Percentiles rank a stretch among this genome's conserved stretches.
Conservation (phyloP, 2,113 vertebrate species). For the Boleophthalmus pectinirostris region DNA sequence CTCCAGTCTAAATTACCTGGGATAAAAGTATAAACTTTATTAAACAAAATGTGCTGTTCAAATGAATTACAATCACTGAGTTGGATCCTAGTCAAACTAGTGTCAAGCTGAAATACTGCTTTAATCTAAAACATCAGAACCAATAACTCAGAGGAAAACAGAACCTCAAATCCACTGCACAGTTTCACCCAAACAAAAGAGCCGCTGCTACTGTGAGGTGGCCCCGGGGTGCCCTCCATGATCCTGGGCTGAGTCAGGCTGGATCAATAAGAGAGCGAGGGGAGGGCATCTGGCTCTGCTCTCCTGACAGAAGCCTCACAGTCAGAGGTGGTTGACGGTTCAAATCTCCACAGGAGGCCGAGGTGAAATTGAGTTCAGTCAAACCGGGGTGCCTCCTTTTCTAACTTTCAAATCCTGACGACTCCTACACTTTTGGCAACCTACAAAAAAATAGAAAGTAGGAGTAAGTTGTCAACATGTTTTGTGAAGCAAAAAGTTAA, state of each 20-base stretch:
- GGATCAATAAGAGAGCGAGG: background rate
- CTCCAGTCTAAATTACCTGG: background rate
- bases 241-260: background rate
- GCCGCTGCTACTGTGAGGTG: background rate
- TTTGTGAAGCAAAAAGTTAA: no score
- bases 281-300: background rate
- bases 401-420: background rate
- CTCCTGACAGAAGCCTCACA: background rate
- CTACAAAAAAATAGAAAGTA: background rate
- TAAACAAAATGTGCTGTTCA: background rate
- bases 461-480: no score
- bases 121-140: background rate
- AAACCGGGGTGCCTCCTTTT: background rate
- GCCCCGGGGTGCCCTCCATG: background rate
- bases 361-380: background rate
- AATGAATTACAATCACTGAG: background rate
- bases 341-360: background rate
- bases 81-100: background rate
- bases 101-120: background rate
- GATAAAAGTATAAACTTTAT: background rate
- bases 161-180: background rate
- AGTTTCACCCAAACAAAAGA: background rate
- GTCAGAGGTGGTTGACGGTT: background rate
- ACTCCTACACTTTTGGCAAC: background rate
- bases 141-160: background rate